phyloP scores from a whole-genome alignment of 2,888 invertebrate species.

The Chaitophorus viminalis region DNA sequence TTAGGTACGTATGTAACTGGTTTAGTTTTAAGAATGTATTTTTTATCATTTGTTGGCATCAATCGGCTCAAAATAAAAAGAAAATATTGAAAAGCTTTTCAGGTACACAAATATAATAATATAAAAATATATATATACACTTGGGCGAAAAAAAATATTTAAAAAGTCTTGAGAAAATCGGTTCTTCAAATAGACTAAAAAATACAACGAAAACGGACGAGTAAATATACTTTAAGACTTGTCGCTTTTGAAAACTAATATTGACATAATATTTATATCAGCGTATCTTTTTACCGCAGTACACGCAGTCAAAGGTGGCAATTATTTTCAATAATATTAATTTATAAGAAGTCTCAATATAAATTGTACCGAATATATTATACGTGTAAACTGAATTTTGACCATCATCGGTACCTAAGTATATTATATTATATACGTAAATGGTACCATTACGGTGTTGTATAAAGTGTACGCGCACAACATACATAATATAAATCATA shows the following conservation, averaged over 20 bases:
- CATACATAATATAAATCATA: no score
- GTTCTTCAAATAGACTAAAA: constrained; percentile 44
- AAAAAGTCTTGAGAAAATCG: constrained; percentile 46
- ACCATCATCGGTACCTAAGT: background rate
- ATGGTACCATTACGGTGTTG: no score
- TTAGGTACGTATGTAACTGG: background rate
- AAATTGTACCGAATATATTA: background rate
- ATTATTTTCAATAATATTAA: constrained; percentile 51
- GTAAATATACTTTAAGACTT: constrained; percentile 50
- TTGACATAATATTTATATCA: constrained; percentile 45
- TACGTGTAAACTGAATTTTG: background rate
- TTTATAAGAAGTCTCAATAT: background rate
- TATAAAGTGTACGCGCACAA: background rate
- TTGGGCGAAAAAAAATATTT: background rate
- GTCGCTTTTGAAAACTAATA: constrained; percentile 42
- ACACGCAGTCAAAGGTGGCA: constrained; percentile 4
- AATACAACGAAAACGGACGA: constrained; percentile 42
- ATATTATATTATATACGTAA: no score
- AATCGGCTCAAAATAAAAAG: constrained; percentile 17
- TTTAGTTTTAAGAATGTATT: constrained; percentile 13
- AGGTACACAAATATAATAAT: background rate
- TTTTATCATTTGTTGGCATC: constrained; percentile 31
- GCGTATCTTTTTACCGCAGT: background rate
- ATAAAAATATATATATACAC: no score
- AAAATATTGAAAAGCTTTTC: constrained; percentile 50